Evolutionary conservation across 2,113 vertebrate genomes (phyloP), one percentile per base, ranked within the genome.

Genomic region (Vidua chalybeata): DNA sequence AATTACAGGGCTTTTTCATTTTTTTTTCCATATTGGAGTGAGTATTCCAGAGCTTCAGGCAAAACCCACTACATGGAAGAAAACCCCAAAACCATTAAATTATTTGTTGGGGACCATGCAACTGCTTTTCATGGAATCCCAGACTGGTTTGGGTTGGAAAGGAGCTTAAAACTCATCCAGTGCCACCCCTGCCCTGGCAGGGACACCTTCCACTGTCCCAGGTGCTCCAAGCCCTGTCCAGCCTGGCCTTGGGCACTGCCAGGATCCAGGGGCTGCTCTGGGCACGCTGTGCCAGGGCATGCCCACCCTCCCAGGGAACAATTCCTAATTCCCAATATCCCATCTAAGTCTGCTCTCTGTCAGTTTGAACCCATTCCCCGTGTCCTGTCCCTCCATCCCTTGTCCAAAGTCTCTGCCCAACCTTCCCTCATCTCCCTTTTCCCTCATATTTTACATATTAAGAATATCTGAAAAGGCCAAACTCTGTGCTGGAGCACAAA

Each of bases 1-100:
- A 3, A 27, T 55, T 62, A 30, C 6, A 30, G 13, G 7, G 5
- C 23, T 54, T 17, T 30, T 27, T 2, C 0, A 0, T 15, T 72
- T 51, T 23, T 23, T 23, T 22, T 26, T 6, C 8, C 13, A 16
- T 4, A 3, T 10, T 11, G 15, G 12, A 22, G 12, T 80, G 37
- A 81, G 12, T 33, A 62, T 77, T 86, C 52, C 59, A 71, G 87
- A 68, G 30, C 54, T 90, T 87, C 51, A 51, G 61, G 63, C 10
- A 84, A 81, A 73, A 7, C 13, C 10, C 41, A 20, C 11, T 49
- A 12, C 1, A 0, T 10, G 43, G 55, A 62, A 82, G 46, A 73
- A 78, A 71, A 31, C 37, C 22, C 5, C 58, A 15, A 18, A 39
- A 13, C 4, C 11, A 17, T 51, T 72, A 41, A 64, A 64, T 39